A percentile compares a stretch with the other conserved stretches of the same genome.
phyloP scores from a whole-genome alignment of 2,113 vertebrate genomes.

The Oncorhynchus masou region DNA sequence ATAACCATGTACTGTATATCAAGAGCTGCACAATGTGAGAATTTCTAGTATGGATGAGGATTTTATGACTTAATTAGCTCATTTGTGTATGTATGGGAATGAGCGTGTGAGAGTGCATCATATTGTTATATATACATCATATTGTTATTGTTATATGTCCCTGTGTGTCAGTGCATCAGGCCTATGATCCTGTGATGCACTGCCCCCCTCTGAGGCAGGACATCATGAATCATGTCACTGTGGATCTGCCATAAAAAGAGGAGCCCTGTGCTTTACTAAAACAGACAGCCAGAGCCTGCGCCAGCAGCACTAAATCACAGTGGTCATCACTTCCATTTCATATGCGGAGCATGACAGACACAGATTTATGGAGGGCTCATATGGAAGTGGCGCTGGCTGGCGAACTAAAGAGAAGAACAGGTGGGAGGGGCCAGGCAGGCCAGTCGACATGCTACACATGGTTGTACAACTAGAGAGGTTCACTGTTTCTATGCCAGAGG shows the following conservation, averaged over 20 bases:
- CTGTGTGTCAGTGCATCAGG: background rate
- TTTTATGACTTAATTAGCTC: background rate
- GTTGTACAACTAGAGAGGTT: no score
- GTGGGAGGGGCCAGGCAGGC: no score
- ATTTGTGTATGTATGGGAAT: slow-evolving; percentile 4
- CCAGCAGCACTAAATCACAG: slow-evolving; percentile 56
- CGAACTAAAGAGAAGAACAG: no score
- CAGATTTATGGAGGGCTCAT: slow-evolving; percentile 40
- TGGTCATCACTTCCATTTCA: slow-evolving; percentile 58
- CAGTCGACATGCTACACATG: no score
- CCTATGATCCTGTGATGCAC: slow-evolving; percentile 1
- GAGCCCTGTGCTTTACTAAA: slow-evolving; percentile 22
- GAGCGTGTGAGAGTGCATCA: background rate
- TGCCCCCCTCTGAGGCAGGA: slow-evolving; percentile 41
- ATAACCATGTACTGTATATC: no score
- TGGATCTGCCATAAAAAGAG: slow-evolving; percentile 50
- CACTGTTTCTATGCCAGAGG: no score
- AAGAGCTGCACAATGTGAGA: background rate
- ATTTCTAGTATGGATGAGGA: background rate
- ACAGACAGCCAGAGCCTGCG: slow-evolving; percentile 18
- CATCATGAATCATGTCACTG: slow-evolving; percentile 53
- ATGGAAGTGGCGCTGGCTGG: background rate
- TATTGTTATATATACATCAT: background rate
- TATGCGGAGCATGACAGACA: slow-evolving; percentile 59
- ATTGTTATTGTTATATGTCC: background rate